Evolutionary conservation across 2,113 vertebrate species (phyloP).

Genomic region (Glaucidium brasilianum): DNA sequence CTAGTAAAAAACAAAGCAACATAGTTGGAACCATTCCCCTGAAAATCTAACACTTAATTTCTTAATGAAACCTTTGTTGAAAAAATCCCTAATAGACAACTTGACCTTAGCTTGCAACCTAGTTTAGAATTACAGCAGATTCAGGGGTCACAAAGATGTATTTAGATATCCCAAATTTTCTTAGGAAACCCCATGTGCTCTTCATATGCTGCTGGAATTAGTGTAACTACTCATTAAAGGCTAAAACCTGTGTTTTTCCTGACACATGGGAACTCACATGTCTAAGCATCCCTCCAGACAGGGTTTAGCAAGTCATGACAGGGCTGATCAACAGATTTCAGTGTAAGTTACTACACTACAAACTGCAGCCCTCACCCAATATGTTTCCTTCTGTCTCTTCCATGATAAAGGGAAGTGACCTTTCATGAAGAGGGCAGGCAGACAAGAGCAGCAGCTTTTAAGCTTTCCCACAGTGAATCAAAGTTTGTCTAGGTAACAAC

Average conservation of each 20-base stretch:
- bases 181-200: not conserved
- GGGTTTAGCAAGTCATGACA: not conserved
- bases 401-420: not conserved
- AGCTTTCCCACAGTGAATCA: not conserved
- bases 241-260: not conserved
- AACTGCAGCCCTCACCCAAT: not conserved
- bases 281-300: not conserved
- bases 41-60: slow-evolving; percentile 23
- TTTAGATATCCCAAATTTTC: not conserved
- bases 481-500: not conserved
- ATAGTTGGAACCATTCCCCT: not conserved
- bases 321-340: not conserved
- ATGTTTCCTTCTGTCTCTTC: not conserved
- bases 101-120: not conserved
- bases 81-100: not conserved
- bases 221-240: not conserved
- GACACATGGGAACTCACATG: not conserved
- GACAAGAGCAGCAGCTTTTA: not conserved
- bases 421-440: not conserved
- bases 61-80: slow-evolving; percentile 1
- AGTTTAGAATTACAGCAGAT: not conserved
- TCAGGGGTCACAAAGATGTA: not conserved
- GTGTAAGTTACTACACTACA: not conserved
- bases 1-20: slow-evolving; percentile 14
- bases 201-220: not conserved